phyloP scores from a whole-genome alignment of 2,888 invertebrate species.

The Rhamphomyia laevipes region DNA sequence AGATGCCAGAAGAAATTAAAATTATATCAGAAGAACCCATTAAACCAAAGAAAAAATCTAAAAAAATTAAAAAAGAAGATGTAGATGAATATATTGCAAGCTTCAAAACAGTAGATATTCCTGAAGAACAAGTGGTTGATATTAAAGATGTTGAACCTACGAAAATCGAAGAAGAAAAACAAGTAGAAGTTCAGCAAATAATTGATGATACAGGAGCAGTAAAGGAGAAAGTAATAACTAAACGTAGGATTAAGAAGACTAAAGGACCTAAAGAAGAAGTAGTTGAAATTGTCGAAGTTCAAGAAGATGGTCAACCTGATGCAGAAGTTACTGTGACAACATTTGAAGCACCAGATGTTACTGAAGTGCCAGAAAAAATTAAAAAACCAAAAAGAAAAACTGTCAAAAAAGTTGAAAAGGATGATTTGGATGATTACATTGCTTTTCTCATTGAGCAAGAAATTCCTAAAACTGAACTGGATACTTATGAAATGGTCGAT shows the following conservation, averaged over 20 bases:
- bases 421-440: constrained; percentile 34
- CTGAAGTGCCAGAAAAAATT: background rate
- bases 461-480: constrained; percentile 35
- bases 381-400: constrained; percentile 31
- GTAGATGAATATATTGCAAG: constrained; percentile 29
- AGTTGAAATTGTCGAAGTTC: constrained; percentile 34
- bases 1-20: constrained; percentile 12
- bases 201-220: constrained; percentile 27
- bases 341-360: constrained; percentile 23
- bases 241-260: constrained; percentile 34
- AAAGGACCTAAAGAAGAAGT: constrained; percentile 36
- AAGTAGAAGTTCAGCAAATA: constrained; percentile 33
- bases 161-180: constrained; percentile 29
- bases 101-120: constrained; percentile 18
- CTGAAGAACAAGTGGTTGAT: constrained; percentile 2
- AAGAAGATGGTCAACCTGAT: constrained; percentile 35
- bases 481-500: constrained; percentile 37
- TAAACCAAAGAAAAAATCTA: constrained; percentile 28
- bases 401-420: constrained; percentile 31
- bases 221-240: constrained; percentile 28
- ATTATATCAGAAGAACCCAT: constrained; percentile 15
- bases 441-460: constrained; percentile 33
- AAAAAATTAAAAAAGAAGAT: constrained; percentile 25
- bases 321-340: constrained; percentile 36
- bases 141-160: constrained; percentile 15